Base-by-base conservation (phyloP, 2,888 invertebrate genomes). In the Ophion ventricosus region DNA sequence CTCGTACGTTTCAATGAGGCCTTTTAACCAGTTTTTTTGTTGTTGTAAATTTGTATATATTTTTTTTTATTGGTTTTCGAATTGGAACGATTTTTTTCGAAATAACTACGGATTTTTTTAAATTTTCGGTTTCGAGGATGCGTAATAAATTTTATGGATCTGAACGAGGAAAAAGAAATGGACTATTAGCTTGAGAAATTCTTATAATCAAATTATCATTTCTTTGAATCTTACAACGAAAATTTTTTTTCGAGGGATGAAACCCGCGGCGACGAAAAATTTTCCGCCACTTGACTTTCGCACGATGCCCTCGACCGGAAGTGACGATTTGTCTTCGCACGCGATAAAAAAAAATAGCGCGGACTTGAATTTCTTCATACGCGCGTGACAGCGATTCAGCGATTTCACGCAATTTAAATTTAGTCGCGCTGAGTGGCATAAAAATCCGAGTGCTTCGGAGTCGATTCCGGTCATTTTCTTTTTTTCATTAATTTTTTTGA, bases 361-460 rank as follows among this genome's bases (percentile, higher is more conserved):
- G 17, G 66, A 35, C 67, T 59, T 11, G n/a, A 14, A 23, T 74
- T 74, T 67, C 14, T 59, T 35, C 10, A 25, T n/a, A 11, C 20
- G 73, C 66, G 59, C 49, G 73, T 40, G 26, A 5, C 67, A 20
- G 20, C 1, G 25, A 49, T 57, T 63, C 59, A 64, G 73, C 80
- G 26, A 74, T 57, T 66, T 74, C 14, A 59, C 49, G 57, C 57
- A 49, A 74, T 14, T 64, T 29, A 8, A 74, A 40, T 79, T 23
- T 17, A 20, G 54, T 57, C 20, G 11, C 14, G 10, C 49, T 67
- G 20, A 10, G 64, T 80, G 14, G 4, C 23, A 7, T 7, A 23
- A 8, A 25, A 67, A n/a, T 35, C 17, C 14, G 49, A 14, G 17
- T n/a, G 49, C 14, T 49, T 11, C 49, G 49, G 17, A 17, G 17